Percentiles rank a stretch among this genome's conserved stretches.
These are phyloP conservation scores for Sipha flava DNA, from an alignment of 1,140 invertebrate species.

Conservation along the genomic window DNA sequence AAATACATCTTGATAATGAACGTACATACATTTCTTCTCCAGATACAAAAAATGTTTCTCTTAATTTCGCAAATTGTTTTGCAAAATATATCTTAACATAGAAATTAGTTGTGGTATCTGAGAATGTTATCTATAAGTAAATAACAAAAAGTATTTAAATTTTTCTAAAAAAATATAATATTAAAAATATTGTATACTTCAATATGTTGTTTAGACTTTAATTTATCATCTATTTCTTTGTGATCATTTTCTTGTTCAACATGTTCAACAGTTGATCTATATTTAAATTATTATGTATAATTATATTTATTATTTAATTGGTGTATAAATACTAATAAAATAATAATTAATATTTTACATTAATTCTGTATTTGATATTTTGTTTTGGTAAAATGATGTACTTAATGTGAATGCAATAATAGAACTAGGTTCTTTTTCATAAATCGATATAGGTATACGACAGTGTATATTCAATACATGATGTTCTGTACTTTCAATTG, in stretches of 20 bases:
- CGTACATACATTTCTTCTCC: conserved; percentile 68
- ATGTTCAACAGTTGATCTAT: not conserved
- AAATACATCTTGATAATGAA: conserved; percentile 79
- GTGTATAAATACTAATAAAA: not conserved
- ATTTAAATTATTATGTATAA: not conserved
- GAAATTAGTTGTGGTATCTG: conserved; percentile 64
- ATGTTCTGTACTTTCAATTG: conserved; percentile 58
- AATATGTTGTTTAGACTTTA: conserved; percentile 5
- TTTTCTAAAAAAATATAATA: not conserved
- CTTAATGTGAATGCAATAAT: conserved; percentile 78
- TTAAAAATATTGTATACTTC: not conserved
- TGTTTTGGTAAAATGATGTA: conserved; percentile 56
- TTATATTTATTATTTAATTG: not conserved
- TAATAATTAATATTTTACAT: not conserved
- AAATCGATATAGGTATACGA: conserved; percentile 64
- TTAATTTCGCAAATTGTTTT: conserved; percentile 70
- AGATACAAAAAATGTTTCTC: conserved; percentile 59
- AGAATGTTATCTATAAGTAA: conserved; percentile 64
- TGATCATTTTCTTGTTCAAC: conserved; percentile 18
- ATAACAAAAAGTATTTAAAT: not conserved
- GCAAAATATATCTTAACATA: conserved; percentile 79
- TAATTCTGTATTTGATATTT: conserved; percentile 9
- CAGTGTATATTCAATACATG: conserved; percentile 50
- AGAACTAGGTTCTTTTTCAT: conserved; percentile 78
- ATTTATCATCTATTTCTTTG: conserved; percentile 9